A percentile compares a stretch with the other conserved stretches of the same genome.
These are phyloP conservation scores for Neomorphus geoffroyi DNA, from an alignment of 2,797 vertebrate species.

Conservation along the genomic window DNA sequence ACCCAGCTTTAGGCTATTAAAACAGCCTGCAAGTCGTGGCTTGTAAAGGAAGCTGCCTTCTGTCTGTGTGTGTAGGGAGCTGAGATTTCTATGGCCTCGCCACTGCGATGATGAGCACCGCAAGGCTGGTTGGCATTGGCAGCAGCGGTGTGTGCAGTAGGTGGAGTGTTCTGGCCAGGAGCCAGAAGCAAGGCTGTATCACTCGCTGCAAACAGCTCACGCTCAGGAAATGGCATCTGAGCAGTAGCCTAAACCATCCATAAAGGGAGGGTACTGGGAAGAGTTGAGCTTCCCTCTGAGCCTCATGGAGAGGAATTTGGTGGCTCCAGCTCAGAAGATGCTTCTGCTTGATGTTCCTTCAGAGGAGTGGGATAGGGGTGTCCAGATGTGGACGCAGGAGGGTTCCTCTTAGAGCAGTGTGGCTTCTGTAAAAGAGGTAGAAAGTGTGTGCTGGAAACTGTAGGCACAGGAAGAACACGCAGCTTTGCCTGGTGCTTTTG, in stretches of 20 bases:
- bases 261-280: background rate
- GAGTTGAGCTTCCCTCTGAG: background rate
- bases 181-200: background rate
- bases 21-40: background rate
- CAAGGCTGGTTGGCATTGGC: background rate
- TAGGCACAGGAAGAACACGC: background rate
- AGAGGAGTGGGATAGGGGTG: background rate
- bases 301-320: background rate
- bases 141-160: background rate
- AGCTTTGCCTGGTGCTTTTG: background rate
- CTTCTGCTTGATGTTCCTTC: background rate
- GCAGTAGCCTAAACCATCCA: background rate
- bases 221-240: conserved; percentile 5
- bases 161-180: rapidly evolving
- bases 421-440: background rate
- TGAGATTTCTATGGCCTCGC: rapidly evolving
- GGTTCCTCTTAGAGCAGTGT: background rate
- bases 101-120: rapidly evolving
- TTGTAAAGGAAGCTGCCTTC: background rate
- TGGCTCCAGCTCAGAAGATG: background rate
- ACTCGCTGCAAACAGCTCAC: background rate
- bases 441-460: background rate
- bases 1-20: background rate
- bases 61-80: background rate
- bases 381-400: background rate